Percentiles rank a stretch among this genome's conserved stretches.
Conservation (phyloP, 2,888 invertebrate genomes). For the Athalia cordata region DNA sequence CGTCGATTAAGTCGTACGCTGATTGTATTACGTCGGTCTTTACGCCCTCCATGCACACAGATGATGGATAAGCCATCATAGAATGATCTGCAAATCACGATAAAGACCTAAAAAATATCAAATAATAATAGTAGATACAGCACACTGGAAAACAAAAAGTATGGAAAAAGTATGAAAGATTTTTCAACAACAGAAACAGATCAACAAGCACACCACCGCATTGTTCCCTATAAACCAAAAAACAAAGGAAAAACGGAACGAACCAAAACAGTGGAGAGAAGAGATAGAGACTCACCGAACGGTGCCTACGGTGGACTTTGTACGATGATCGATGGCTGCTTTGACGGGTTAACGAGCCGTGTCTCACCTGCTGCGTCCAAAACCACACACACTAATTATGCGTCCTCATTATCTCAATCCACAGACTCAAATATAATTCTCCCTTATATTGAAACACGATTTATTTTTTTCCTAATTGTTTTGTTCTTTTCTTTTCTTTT, state of each 20-base stretch:
- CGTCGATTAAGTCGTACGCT: neutral
- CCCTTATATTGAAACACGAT: conserved; percentile 14
- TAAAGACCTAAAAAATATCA: neutral
- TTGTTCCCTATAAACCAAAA: conserved; percentile 54
- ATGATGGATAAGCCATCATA: conserved; percentile 23
- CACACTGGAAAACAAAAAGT: conserved; percentile 24
- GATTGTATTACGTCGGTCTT: neutral
- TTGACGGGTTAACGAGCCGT: conserved; percentile 82
- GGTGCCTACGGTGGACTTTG: conserved; percentile 82
- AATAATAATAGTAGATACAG: conserved; percentile 14
- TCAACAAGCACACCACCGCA: conserved; percentile 64
- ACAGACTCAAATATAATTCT: conserved; percentile 42
- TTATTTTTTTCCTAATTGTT: neutral
- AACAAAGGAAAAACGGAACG: conserved; percentile 46
- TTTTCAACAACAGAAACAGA: conserved; percentile 39
- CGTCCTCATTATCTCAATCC: conserved; percentile 48
- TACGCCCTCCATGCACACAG: neutral
- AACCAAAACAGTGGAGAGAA: conserved; percentile 47
- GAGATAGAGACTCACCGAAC: conserved; percentile 79
- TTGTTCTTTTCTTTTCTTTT: neutral
- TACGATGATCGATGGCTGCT: conserved; percentile 77
- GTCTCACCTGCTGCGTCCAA: conserved; percentile 80
- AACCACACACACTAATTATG: conserved; percentile 69
- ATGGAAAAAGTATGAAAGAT: conserved; percentile 9
- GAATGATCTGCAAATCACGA: conserved; percentile 17